Evolutionary conservation across 2,888 invertebrate species (phyloP).

Genomic region (Helicoverpa assulta): DNA sequence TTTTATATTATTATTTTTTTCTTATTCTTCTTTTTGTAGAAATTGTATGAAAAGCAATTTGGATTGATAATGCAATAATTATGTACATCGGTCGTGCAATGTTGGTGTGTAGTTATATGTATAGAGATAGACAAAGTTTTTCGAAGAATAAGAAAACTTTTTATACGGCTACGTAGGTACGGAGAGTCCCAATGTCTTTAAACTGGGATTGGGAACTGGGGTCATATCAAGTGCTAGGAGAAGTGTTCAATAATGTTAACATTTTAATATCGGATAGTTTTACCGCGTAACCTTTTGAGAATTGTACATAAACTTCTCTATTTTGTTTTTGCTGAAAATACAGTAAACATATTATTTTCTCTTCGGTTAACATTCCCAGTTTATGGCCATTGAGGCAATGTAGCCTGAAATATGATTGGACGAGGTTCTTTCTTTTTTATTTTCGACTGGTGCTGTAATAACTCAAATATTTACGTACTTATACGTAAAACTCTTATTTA

Average conservation of each 20-base stretch:
- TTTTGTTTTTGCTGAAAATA: conserved; percentile 1
- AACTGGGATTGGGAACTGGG: conserved; percentile 26
- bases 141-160: conserved; percentile 46
- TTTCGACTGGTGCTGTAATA: conserved; percentile 78
- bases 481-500: conserved; percentile 59
- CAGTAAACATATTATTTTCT: not conserved
- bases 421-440: conserved; percentile 55
- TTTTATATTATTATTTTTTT: conserved; percentile 58
- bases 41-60: conserved; percentile 64
- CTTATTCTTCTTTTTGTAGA: conserved; percentile 55
- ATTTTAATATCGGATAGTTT: not conserved
- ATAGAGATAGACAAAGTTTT: conserved; percentile 64
- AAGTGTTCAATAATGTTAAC: conserved; percentile 8
- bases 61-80: conserved; percentile 70
- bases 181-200: conserved; percentile 30
- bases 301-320: conserved; percentile 22
- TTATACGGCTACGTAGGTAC: conserved; percentile 49
- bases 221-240: conserved; percentile 18
- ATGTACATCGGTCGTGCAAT: conserved; percentile 81
- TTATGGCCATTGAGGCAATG: conserved; percentile 30
- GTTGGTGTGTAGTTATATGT: conserved; percentile 78
- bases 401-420: conserved; percentile 22
- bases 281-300: conserved; percentile 1
- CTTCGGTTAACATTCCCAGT: conserved; percentile 28
- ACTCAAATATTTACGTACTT: conserved; percentile 67